Evolutionary conservation across 37 sponge, comb jelly and placozoan genomes (phyloP), one percentile per base, ranked within the genome.

Genomic region (Chondrilla cf. caribensis): DNA sequence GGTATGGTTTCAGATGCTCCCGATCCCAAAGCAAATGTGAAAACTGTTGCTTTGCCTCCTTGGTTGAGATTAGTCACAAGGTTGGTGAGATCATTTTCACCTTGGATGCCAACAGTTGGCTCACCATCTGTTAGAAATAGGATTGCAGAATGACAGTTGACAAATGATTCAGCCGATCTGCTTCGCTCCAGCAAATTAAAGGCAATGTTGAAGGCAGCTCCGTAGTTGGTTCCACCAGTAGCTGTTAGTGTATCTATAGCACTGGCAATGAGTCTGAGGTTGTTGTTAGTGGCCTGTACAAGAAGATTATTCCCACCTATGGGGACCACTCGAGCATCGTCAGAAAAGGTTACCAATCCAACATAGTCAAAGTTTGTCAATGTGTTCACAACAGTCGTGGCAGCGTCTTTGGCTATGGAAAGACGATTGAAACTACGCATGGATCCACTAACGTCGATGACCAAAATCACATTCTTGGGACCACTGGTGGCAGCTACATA

Each of bases 401-500:
- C 79, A 35, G 59, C 79, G 6, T 54, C 58, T 43, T 78, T 78
- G 6, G 55, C 55, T 9, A 40, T 7, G 5, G n/a, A 21, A 21
- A 78, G 37, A 8, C 79, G 32, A 43, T 55, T 55, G 6, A 17
- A 33, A 19, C 11, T 17, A 15, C 8, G 4, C 79, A 78, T 78
- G 17, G 79, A 78, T 17, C 33, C 58, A 28, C 64, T 64, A 3
- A 21, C 21, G 54, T 86, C 84, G 14, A 83, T 28, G 32, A 83
- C 57, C 5, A 83, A 14, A 28, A 72, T 51, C 17, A 83, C 84
- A 36, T 72, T 51, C 40, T 79, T 79, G 32, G 84, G 84, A 70
- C 84, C 84, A 21, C 36, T 58, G 31, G 84, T 83, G 36, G 84
- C 72, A 0, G 84, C 72, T 22, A 83, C 57, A 65, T 83, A 83